Base-by-base conservation (phyloP, 2,797 vertebrate genomes). In the Falco rusticolus region DNA sequence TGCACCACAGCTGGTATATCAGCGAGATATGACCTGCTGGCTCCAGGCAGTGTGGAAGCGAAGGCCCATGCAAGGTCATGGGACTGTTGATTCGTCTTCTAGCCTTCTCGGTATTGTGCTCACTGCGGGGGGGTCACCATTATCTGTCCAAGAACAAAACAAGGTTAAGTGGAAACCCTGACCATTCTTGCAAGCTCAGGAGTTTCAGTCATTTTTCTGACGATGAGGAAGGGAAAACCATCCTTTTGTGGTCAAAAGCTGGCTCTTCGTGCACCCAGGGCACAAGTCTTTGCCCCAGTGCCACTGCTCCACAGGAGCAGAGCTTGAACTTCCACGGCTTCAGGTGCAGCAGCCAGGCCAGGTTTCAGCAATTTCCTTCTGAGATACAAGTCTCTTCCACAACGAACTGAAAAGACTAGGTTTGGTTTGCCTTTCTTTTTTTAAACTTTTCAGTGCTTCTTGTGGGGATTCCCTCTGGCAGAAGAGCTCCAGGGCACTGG, bases 21-120 rank as follows among this genome's bases (percentile, higher is more conserved):
- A 16, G 66, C 41, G 84, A 60, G 76, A 6, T 17, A 3, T 4
- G 47, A 14, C 0, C 31, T 20, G 41, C 43, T 31, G 85, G 53
- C 28, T 68, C 13, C 79, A 50, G 65, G 19, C 37, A 31, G 33
- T 0, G 12, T n/a, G 37, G 68, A 48, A 45, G 26, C 2, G 1
- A 47, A 31, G 15, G 43, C 11, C 53, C 11, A 0, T 10, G 26
- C 4, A 0, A 5, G 31, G 47, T 50, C 33, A 4, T 34, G 54
- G 84, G 48, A 1, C 8, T 19, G 17, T 5, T 20, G 61, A 16
- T 60, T 57, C 61, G 6, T 0, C 43, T 76, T 45, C 6, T 11
- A 13, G 19, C 9, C 70, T 82, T 47, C 20, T 3, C 25, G 37
- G 25, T 43, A 4, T 20, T 69, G 6, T 37, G 34, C 18, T 84